Base-by-base conservation (phyloP, 2,888 invertebrate species). In the Halictus quadricinctus region DNA sequence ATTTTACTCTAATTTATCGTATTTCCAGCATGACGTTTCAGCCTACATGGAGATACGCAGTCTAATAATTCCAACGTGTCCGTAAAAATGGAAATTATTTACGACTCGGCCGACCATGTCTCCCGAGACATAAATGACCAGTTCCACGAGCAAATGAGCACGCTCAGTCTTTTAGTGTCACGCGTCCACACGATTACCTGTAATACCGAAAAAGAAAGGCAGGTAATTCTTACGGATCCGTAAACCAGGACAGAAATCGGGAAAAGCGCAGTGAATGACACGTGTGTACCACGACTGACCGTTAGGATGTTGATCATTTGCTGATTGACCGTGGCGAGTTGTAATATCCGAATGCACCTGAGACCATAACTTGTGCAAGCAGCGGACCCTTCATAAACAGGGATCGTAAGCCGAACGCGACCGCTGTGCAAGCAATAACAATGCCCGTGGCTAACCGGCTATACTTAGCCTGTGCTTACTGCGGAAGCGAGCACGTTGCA, bases 391-490 rank as follows among this genome's bases (percentile, higher is more conserved):
- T 93, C 92, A 92, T 93, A 93, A 93, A 93, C 92, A 92, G 90
- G 89, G 89, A 91, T 90, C 90, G 89, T 88, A 86, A 90, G 88
- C 87, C 87, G 88, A 90, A 91, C 91, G 92, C 90, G 87, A 89
- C 88, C 89, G 91, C 92, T 90, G 90, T 91, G 90, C 91, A 89
- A 91, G 93, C 93, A 92, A 93, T 92, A 94, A 94, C 93, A 93
- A 94, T 93, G 91, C 92, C 91, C 89, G 85, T 90, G 91, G 91
- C 91, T 87, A 89, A 86, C 86, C 84, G 86, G 87, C 91, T 92
- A 92, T 92, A 93, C 91, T 93, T 93, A 92, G 91, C 88, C 88
- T 85, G 64, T 88, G 91, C 91, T 87, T 75, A 79, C 90, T 74
- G 84, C 88, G 90, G 88, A 90, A 89, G 86, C 90, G 88, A 89